Conservation (phyloP, 2,888 invertebrate species). For the Ashinkailepas kermadecensis region DNA sequence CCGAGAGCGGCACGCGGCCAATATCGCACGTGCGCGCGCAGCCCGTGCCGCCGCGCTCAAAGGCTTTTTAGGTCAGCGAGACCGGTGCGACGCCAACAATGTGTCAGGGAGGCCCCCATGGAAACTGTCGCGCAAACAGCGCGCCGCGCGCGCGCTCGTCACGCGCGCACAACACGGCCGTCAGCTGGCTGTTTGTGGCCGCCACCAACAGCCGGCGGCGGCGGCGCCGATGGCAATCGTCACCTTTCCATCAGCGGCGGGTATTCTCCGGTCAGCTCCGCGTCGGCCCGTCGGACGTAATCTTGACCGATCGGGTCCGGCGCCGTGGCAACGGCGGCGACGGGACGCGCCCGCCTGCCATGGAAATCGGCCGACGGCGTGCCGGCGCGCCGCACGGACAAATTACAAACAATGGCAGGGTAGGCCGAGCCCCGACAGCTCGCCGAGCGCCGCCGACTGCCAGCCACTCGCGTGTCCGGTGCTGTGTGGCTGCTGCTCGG, state of each 20-base stretch:
- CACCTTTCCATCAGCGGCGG: not conserved
- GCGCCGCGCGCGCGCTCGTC: not conserved
- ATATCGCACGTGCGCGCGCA: not conserved
- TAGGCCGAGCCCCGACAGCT: not conserved
- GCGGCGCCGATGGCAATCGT: not conserved
- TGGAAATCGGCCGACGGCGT: not conserved
- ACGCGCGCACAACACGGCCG: not conserved
- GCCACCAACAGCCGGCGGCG: not conserved
- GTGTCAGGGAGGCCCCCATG: not conserved
- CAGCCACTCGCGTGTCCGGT: too few relatives aligned
- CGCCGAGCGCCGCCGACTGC: too few relatives aligned
- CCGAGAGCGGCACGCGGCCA: not conserved
- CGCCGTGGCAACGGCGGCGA: not conserved
- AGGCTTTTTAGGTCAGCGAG: slow-evolving; percentile 12
- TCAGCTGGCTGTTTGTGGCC: not conserved
- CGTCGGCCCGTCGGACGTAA: not conserved
- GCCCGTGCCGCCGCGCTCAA: not conserved
- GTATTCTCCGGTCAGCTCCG: not conserved
- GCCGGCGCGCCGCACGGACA: not conserved
- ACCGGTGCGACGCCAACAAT: not conserved
- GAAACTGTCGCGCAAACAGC: not conserved
- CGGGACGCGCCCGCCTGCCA: not conserved
- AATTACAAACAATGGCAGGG: not conserved
- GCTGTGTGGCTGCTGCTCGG: too few relatives aligned
- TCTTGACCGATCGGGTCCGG: not conserved